A percentile compares a stretch with the other conserved stretches of the same genome.
phyloP scores from a whole-genome alignment of 2,888 invertebrate species.

The Morpho helenor region DNA sequence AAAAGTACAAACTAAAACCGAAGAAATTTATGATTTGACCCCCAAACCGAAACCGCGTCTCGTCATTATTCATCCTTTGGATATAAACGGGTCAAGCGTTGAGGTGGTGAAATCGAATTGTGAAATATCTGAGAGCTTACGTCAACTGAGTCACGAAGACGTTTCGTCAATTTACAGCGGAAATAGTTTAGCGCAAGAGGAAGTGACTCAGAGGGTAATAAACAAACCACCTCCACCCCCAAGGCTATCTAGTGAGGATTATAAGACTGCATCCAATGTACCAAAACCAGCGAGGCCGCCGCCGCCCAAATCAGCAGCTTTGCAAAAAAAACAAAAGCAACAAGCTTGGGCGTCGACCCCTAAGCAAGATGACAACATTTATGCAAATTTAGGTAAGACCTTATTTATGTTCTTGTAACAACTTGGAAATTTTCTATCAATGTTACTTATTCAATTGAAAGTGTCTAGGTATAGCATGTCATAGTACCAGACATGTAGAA shows the following conservation, averaged over 20 bases:
- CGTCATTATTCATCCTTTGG: constrained; percentile 93
- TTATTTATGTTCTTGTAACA: not conserved
- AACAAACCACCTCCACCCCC: constrained; percentile 90
- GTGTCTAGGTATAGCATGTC: no score
- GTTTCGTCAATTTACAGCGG: constrained; percentile 75
- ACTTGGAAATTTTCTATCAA: no score
- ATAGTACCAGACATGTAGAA: no score
- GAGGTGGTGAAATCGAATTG: constrained; percentile 84
- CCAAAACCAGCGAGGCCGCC: constrained; percentile 86
- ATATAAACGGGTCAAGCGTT: constrained; percentile 89
- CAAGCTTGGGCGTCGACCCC: constrained; percentile 64
- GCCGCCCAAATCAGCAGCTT: constrained; percentile 83
- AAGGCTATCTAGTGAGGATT: constrained; percentile 73
- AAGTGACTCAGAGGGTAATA: constrained; percentile 30
- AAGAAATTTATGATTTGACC: constrained; percentile 77
- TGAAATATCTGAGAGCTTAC: constrained; percentile 56
- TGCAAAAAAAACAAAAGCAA: constrained; percentile 81
- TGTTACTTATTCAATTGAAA: no score
- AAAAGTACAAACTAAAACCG: constrained; percentile 73
- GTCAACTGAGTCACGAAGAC: constrained; percentile 71
- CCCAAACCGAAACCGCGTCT: constrained; percentile 85
- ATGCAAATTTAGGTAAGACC: constrained; percentile 87
- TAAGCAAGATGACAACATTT: constrained; percentile 80
- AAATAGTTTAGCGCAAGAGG: constrained; percentile 45
- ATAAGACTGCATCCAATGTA: constrained; percentile 69